phyloP scores from a whole-genome alignment of 1,140 invertebrate species.

The Potamilus streckersoni region DNA sequence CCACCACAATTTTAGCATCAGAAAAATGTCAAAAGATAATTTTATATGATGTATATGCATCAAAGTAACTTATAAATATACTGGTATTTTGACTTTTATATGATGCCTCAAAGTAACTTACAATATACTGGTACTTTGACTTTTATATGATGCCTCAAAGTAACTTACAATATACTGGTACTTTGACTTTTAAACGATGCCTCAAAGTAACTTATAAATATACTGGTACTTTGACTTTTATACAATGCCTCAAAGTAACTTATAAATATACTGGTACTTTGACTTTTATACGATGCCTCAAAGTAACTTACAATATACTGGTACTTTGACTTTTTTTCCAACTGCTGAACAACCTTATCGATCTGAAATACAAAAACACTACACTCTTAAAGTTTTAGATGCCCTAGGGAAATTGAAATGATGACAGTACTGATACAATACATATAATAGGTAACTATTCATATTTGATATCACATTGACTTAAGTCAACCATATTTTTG shows the following conservation, averaged over 20 bases:
- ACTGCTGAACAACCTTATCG: slow-evolving; percentile 84
- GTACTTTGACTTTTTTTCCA: slow-evolving; percentile 81
- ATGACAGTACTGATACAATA: too few relatives aligned
- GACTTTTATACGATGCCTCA: too few relatives aligned
- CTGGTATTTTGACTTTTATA: slow-evolving; percentile 78
- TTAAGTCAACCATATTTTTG: too few relatives aligned
- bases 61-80: slow-evolving; percentile 73
- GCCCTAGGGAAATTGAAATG: too few relatives aligned
- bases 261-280: too few relatives aligned
- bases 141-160: slow-evolving; percentile 65
- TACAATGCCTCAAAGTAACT: too few relatives aligned
- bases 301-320: slow-evolving; percentile 76
- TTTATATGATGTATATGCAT: too few relatives aligned
- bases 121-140: slow-evolving; percentile 80
- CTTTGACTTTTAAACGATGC: slow-evolving; percentile 72
- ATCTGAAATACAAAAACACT: slow-evolving; percentile 49
- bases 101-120: slow-evolving; percentile 60
- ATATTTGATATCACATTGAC: too few relatives aligned
- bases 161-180: slow-evolving; percentile 79
- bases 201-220: slow-evolving; percentile 69
- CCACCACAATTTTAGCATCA: too few relatives aligned
- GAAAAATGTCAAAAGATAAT: too few relatives aligned
- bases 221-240: slow-evolving; percentile 82
- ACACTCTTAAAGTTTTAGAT: neutral
- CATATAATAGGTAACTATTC: too few relatives aligned